These are phyloP conservation scores for Boulengeromyrus knoepffleri DNA, from an alignment of 2,113 vertebrate species.

Conservation along the genomic window DNA sequence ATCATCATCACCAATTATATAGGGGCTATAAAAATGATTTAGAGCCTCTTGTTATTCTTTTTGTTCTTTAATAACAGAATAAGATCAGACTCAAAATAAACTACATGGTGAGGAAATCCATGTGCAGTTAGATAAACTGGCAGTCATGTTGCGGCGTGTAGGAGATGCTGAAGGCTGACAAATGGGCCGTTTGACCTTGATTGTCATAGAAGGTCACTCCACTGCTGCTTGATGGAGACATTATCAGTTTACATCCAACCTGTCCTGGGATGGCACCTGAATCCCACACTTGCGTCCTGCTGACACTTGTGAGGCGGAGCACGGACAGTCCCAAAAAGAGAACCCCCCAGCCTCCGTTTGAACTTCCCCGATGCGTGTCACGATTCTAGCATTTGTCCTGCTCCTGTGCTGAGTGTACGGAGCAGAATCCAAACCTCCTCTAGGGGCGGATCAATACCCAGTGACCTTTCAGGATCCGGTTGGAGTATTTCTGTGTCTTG, in stretches of 20 bases:
- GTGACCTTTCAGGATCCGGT: constrained; percentile 49
- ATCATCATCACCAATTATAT: background rate
- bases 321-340: background rate
- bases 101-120: background rate
- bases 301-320: background rate
- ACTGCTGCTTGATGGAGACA: background rate
- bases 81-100: background rate
- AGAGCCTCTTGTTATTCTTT: background rate
- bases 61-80: background rate
- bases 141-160: background rate
- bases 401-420: constrained; percentile 20
- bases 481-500: constrained; percentile 39
- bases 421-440: constrained; percentile 31
- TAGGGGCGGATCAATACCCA: constrained; percentile 43
- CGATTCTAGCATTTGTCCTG: constrained; percentile 18
- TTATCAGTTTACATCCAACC: background rate
- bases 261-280: background rate
- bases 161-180: background rate
- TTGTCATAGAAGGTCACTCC: background rate
- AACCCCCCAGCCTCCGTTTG: background rate
- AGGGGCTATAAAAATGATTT: background rate
- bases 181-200: background rate
- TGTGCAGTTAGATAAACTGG: background rate
- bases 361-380: background rate
- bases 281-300: background rate